Base-by-base conservation (phyloP, 2,888 invertebrate genomes). In the Syrista parreyssii region DNA sequence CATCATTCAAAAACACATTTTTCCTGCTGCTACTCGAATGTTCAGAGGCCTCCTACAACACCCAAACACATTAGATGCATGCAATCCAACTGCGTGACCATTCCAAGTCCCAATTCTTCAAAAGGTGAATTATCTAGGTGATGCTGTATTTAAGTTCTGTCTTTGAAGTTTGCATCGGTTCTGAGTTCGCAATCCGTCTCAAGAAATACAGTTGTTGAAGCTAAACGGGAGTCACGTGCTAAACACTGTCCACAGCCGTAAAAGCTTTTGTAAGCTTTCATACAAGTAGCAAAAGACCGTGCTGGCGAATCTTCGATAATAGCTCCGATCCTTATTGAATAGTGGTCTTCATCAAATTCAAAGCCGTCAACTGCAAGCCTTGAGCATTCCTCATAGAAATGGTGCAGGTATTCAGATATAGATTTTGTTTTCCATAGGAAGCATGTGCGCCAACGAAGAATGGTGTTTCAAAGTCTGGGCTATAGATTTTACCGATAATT, bases 181-280 rank as follows among this genome's bases (percentile, higher is more conserved):
- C 77, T 68, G 3, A 77, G 31, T n/a, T n/a, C 3, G 12, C 33
- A 33, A 77, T 77, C 68, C 1, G 1, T 68, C 31, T 77, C 68
- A 12, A 68, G 34, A 74, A 77, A 77, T 11, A 77, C 11, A 30
- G 68, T 68, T 68, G n/a, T 23, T 1, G 68, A 68, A 68, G 11
- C 3, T 68, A 68, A 11, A 68, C 35, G 68, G 30, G 6, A 12
- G 40, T 68, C 77, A 12, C n/a, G 9, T 30, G 74, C 31, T 6
- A 33, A 68, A 74, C 74, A 77, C 12, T 77, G 73, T 34, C 74
- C 74, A 68, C 77, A 77, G 12, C 77, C 74, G 15, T 74, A 74
- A 74, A 33, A 74, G 3, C n/a, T 73, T 34, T 77, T 77, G 23
- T 73, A 15, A 30, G 15, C 15, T 77, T 35, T 68, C 68, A 73